These are phyloP conservation scores for Acanthurus lineatus DNA, from an alignment of 2,797 vertebrate species.

Conservation along the genomic window DNA sequence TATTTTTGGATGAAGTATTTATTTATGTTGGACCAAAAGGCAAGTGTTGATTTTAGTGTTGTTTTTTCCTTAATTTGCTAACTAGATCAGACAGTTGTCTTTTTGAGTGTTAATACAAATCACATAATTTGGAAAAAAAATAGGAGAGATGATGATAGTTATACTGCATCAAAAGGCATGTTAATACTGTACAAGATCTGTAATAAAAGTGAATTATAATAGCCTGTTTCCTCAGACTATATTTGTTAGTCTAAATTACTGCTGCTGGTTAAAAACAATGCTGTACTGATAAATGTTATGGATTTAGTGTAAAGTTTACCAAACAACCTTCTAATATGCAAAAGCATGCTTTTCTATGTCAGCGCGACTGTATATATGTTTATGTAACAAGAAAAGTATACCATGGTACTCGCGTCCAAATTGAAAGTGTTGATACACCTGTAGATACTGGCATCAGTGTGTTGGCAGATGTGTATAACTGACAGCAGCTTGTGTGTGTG, in stretches of 20 bases:
- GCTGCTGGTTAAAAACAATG: slow-evolving; percentile 76
- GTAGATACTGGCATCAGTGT: slow-evolving; percentile 71
- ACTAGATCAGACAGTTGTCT: slow-evolving; percentile 39
- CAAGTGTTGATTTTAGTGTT: slow-evolving; percentile 48
- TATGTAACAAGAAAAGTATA: slow-evolving; percentile 63
- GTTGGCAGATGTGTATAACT: slow-evolving; percentile 62
- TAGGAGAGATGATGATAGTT: slow-evolving; percentile 56
- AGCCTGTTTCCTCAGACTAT: slow-evolving; percentile 78
- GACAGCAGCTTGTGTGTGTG: slow-evolving; percentile 76
- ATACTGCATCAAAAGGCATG: slow-evolving; percentile 80
- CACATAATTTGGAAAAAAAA: slow-evolving; percentile 52
- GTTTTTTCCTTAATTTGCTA: slow-evolving; percentile 39
- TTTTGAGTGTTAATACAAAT: slow-evolving; percentile 53
- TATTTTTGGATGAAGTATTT: slow-evolving; percentile 57
- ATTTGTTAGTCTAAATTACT: slow-evolving; percentile 72
- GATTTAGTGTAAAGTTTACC: slow-evolving; percentile 80
- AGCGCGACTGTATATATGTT: slow-evolving; percentile 77
- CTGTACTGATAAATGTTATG: slow-evolving; percentile 76
- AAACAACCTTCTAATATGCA: slow-evolving; percentile 82
- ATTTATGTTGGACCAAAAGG: slow-evolving; percentile 59
- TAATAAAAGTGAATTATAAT: slow-evolving; percentile 79
- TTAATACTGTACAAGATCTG: slow-evolving; percentile 82
- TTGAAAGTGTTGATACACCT: slow-evolving; percentile 66
- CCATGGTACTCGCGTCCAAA: slow-evolving; percentile 57
- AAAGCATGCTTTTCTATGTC: slow-evolving; percentile 83